A percentile compares a stretch with the other conserved stretches of the same genome.
Evolutionary conservation across 1,140 invertebrate genomes (phyloP).

Genomic region (Hyphantria cunea): DNA sequence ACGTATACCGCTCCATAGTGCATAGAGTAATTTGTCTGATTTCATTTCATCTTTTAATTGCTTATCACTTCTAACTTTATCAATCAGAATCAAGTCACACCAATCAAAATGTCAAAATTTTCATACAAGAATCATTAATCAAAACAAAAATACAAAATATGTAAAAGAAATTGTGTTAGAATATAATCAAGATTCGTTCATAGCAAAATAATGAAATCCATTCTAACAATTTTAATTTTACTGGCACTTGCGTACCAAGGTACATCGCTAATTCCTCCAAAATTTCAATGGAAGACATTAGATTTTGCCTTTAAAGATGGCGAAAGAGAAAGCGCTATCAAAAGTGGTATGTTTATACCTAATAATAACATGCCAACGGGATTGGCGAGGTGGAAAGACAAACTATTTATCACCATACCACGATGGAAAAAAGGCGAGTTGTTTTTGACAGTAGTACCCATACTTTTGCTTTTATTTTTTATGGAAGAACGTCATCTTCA

Average conservation of each 20-base stretch:
- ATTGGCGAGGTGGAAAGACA: conserved; percentile 82
- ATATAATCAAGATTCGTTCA: background rate
- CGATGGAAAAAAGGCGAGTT: conserved; percentile 81
- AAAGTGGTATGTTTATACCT: conserved; percentile 79
- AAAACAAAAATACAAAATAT: too few species aligned
- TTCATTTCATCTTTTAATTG: too few species aligned
- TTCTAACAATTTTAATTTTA: conserved; percentile 18
- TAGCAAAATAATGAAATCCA: background rate
- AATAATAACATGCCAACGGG: conserved; percentile 83
- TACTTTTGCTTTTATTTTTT: too few species aligned
- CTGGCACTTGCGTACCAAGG: conserved; percentile 8
- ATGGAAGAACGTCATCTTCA: too few species aligned
- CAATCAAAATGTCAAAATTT: too few species aligned
- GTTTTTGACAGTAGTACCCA: too few species aligned
- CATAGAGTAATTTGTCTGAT: too few species aligned
- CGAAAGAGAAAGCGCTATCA: conserved; percentile 81
- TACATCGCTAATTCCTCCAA: conserved; percentile 50
- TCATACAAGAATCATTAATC: too few species aligned
- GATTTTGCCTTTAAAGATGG: conserved; percentile 86
- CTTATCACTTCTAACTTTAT: too few species aligned
- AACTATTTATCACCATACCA: conserved; percentile 84
- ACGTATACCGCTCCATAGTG: too few species aligned
- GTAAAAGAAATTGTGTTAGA: too few species aligned
- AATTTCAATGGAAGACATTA: conserved; percentile 86
- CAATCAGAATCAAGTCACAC: too few species aligned